A percentile compares a stretch with the other conserved stretches of the same genome.
Evolutionary conservation across 2,797 vertebrate genomes (phyloP).

Genomic region (Sebastolobus altivelis): DNA sequence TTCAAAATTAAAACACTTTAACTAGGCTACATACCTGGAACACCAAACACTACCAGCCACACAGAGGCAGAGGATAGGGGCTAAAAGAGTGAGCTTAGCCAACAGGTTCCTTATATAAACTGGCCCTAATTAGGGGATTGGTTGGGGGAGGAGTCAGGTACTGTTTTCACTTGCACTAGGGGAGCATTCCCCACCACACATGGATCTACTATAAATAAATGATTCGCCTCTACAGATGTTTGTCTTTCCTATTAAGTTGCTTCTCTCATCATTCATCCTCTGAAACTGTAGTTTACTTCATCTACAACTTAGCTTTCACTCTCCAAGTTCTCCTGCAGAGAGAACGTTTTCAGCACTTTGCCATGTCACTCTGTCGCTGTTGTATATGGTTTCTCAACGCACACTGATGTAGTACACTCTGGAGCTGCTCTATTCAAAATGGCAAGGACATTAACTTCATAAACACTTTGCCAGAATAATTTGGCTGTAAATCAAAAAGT

Average conservation of each 20-base stretch:
- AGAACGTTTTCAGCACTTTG: slow-evolving; percentile 26
- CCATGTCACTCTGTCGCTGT: not conserved
- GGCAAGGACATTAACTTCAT: slow-evolving; percentile 45
- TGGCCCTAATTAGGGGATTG: not conserved
- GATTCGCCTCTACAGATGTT: slow-evolving; percentile 13
- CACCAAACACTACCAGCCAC: not conserved
- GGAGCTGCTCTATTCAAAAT: slow-evolving; percentile 18
- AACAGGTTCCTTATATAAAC: not conserved
- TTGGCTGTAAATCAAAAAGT: slow-evolving; percentile 32
- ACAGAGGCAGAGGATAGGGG: not conserved
- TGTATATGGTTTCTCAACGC: slow-evolving; percentile 12
- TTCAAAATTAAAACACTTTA: not conserved
- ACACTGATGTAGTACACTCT: slow-evolving; percentile 7
- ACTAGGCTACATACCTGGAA: not conserved
- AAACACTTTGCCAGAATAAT: slow-evolving; percentile 33
- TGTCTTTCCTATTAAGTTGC: slow-evolving; percentile 30
- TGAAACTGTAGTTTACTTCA: slow-evolving; percentile 3
- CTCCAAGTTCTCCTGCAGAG: slow-evolving; percentile 24
- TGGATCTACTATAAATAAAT: slow-evolving; percentile 5
- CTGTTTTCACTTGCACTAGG: not conserved
- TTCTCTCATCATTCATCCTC: slow-evolving; percentile 21
- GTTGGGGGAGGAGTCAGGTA: not conserved
- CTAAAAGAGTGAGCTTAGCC: not conserved
- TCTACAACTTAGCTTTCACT: not conserved
- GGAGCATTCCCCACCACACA: not conserved